These are phyloP conservation scores for Microtus oregoni DNA, from an alignment of 2,113 vertebrate species.

Conservation along the genomic window DNA sequence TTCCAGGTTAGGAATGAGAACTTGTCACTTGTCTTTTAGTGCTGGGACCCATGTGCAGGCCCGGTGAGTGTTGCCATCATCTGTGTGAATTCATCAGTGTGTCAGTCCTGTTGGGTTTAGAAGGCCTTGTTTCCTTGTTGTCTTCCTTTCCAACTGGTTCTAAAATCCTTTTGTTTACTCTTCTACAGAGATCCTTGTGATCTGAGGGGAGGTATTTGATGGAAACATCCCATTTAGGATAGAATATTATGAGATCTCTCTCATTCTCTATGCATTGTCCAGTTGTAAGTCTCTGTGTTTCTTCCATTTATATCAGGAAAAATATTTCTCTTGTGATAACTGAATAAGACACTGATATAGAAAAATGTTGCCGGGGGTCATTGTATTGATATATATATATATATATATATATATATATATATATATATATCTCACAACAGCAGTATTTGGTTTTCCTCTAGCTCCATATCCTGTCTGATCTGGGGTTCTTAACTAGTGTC, in stretches of 20 bases:
- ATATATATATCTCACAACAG: neutral
- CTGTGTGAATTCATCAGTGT: neutral
- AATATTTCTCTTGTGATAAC: neutral
- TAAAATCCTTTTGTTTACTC: neutral
- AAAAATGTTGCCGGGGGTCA: neutral
- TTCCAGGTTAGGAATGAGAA: neutral
- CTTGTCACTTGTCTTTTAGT: neutral
- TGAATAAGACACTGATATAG: neutral
- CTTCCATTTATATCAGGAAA: neutral
- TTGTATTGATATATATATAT: neutral
- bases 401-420: too few species aligned
- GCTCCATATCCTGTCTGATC: neutral
- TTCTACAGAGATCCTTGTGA: neutral
- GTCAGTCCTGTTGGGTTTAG: neutral
- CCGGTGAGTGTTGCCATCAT: neutral
- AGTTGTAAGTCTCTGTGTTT: neutral
- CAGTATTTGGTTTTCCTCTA: neutral
- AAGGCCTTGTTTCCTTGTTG: neutral
- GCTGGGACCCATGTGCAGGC: neutral
- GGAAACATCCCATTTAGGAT: neutral
- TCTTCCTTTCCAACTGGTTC: neutral
- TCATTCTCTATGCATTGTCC: neutral
- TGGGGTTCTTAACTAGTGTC: too few species aligned
- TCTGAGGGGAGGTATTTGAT: neutral
- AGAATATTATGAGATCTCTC: neutral